These are phyloP conservation scores for Chionodraco myersi DNA, from an alignment of 2,113 vertebrate genomes.

Conservation along the genomic window DNA sequence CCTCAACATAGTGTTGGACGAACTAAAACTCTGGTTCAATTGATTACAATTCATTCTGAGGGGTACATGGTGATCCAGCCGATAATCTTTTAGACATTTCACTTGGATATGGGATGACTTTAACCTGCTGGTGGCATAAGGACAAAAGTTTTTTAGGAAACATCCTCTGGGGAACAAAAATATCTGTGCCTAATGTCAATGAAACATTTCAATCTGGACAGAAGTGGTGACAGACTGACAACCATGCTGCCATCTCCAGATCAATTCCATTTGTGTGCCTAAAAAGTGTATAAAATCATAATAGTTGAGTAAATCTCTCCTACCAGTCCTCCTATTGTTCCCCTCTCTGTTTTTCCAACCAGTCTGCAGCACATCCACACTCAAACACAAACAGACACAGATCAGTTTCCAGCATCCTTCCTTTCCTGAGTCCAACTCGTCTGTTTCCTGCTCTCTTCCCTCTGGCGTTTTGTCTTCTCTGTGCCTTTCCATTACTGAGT, in stretches of 20 bases:
- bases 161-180: neutral
- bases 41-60: neutral
- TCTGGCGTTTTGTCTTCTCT: slow-evolving; percentile 55
- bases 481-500: slow-evolving; percentile 47
- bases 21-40: neutral
- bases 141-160: neutral
- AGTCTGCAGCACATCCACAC: slow-evolving; percentile 28
- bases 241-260: neutral
- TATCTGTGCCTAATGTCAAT: neutral
- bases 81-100: neutral
- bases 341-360: slow-evolving; percentile 24
- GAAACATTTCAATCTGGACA: neutral
- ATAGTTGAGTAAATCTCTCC: slow-evolving; percentile 20
- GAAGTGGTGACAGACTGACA: neutral
- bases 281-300: slow-evolving; percentile 5
- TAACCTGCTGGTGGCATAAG: neutral
- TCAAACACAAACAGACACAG: slow-evolving; percentile 37
- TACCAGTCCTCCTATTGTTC: slow-evolving; percentile 16
- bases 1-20: neutral
- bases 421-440: slow-evolving; percentile 64
- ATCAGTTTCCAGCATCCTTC: slow-evolving; percentile 57
- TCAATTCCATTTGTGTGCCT: neutral
- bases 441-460: slow-evolving; percentile 71
- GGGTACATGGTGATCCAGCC: neutral
- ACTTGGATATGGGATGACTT: neutral